Conservation (phyloP, 2,797 vertebrate species). For the Mallotus villosus region DNA sequence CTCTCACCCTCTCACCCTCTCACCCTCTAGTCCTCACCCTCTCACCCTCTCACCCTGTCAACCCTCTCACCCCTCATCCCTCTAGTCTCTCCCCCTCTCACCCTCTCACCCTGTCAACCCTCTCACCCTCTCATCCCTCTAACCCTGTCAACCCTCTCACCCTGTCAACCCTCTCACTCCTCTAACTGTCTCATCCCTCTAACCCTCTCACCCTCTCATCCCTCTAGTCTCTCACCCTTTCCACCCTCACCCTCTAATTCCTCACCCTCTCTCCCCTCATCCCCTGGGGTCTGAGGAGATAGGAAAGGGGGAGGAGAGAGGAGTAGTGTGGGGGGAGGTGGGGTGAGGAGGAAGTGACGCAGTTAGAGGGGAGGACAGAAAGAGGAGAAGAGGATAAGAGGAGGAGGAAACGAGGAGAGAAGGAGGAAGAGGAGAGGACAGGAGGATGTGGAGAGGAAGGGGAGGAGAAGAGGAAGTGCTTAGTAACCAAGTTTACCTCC, state of each 20-base stretch:
- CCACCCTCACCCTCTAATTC: too few relatives aligned
- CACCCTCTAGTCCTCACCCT: too few relatives aligned
- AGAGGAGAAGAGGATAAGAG: background rate
- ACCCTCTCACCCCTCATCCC: too few relatives aligned
- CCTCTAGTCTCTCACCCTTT: too few relatives aligned
- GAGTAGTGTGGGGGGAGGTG: background rate
- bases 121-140: background rate
- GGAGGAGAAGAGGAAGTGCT: slow-evolving; percentile 28
- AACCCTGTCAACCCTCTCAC: background rate
- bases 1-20: background rate
- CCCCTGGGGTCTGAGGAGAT: too few relatives aligned
- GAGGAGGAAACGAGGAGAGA: too few relatives aligned
- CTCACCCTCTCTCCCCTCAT: too few relatives aligned
- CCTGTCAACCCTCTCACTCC: background rate
- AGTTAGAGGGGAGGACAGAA: background rate
- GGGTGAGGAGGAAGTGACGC: too few relatives aligned
- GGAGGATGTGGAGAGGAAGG: background rate
- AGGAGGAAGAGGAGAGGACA: background rate
- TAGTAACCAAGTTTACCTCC: slow-evolving; percentile 35
- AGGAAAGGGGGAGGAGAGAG: too few relatives aligned
- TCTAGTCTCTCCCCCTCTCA: too few relatives aligned
- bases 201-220: background rate
- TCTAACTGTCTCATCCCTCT: too few relatives aligned
- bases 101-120: background rate
- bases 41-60: too few relatives aligned